Percentiles rank a stretch among this genome's conserved stretches.
Conservation (phyloP, 2,888 invertebrate genomes). For the Nasonia oneida region DNA sequence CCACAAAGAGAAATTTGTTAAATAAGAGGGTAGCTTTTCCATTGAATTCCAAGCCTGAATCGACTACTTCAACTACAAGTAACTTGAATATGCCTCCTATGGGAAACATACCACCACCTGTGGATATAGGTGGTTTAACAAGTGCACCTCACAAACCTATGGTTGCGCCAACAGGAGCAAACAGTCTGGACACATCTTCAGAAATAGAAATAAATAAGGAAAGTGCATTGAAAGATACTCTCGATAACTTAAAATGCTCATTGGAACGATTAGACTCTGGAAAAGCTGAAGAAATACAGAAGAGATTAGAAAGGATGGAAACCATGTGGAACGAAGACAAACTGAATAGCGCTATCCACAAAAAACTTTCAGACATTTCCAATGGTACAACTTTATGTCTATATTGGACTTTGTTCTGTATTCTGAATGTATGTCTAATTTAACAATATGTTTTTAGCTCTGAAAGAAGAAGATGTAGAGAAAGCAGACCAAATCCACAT, state of each 20-base stretch:
- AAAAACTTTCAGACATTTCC: conserved; percentile 81
- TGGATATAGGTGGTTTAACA: conserved; percentile 63
- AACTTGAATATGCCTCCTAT: conserved; percentile 52
- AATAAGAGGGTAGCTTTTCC: conserved; percentile 77
- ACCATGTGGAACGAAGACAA: conserved; percentile 82
- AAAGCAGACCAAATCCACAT: conserved; percentile 83
- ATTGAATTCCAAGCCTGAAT: conserved; percentile 66
- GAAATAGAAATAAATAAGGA: conserved; percentile 66
- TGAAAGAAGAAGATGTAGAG: conserved; percentile 79
- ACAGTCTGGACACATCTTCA: conserved; percentile 26
- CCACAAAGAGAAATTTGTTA: conserved; percentile 71
- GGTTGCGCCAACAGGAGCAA: conserved; percentile 62
- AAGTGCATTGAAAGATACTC: conserved; percentile 65
- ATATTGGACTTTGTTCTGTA: background rate
- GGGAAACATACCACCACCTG: conserved; percentile 68
- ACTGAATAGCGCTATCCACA: conserved; percentile 80
- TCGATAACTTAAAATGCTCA: conserved; percentile 68
- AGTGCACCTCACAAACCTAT: conserved; percentile 71
- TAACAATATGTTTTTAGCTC: conserved; percentile 78
- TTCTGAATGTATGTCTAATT: background rate
- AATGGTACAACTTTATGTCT: conserved; percentile 77
- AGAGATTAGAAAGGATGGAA: conserved; percentile 81
- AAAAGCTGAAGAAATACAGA: conserved; percentile 79
- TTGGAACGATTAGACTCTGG: conserved; percentile 65
- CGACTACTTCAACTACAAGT: conserved; percentile 27